Evolutionary conservation across 1,140 invertebrate species (phyloP).

Genomic region (Bursaphelenchus mucronatus): DNA sequence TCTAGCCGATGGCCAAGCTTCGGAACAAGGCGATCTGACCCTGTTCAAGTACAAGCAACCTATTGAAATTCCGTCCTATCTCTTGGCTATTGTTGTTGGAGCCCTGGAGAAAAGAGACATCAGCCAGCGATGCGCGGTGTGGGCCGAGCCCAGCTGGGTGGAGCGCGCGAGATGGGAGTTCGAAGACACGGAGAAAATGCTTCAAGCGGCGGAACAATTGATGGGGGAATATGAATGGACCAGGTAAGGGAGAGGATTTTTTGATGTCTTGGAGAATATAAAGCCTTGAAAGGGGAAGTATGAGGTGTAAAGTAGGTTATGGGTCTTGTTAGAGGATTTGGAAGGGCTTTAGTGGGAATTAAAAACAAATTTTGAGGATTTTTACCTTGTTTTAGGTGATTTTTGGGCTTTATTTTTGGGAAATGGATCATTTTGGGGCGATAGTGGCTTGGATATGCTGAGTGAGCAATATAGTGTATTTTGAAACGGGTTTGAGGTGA

Average conservation of each 20-base stretch:
- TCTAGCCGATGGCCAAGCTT: slow-evolving; percentile 60
- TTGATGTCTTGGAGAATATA: no score
- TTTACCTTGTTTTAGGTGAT: no score
- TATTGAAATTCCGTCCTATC: slow-evolving; percentile 66
- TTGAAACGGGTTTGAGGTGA: no score
- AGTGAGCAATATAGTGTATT: no score
- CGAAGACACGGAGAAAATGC: slow-evolving; percentile 72
- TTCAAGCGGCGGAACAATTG: slow-evolving; percentile 74
- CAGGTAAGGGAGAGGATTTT: slow-evolving; percentile 37
- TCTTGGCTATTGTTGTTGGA: slow-evolving; percentile 80
- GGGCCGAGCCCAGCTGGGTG: slow-evolving; percentile 80
- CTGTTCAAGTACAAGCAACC: slow-evolving; percentile 71
- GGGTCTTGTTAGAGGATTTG: no score
- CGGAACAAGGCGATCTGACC: slow-evolving; percentile 34
- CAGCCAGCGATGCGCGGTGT: slow-evolving; percentile 73
- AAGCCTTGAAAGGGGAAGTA: no score
- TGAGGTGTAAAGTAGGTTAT: no score
- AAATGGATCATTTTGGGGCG: no score
- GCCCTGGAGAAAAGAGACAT: slow-evolving; percentile 69
- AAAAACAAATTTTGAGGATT: no score
- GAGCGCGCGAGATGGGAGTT: slow-evolving; percentile 68
- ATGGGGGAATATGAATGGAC: slow-evolving; percentile 64
- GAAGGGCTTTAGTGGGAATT: no score
- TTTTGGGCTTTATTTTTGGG: no score
- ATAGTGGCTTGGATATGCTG: no score